phyloP scores from a whole-genome alignment of 2,797 vertebrate species.

The Harpagifer antarcticus region DNA sequence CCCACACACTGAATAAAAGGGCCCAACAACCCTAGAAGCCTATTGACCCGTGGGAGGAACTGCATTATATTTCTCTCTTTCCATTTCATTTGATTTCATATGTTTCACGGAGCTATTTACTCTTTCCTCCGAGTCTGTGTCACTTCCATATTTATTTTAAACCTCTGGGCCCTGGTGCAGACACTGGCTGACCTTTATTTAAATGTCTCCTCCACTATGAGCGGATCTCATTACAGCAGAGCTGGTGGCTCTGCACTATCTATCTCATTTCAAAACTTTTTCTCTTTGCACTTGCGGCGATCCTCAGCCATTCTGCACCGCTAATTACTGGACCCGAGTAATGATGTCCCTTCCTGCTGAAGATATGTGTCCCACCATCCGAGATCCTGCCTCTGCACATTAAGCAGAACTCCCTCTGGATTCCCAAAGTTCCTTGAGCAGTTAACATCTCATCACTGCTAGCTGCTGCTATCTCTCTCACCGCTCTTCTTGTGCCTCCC shows the following conservation, averaged over 20 bases:
- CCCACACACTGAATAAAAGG: slow-evolving; percentile 53
- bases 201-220: slow-evolving; percentile 86
- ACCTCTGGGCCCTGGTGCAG: slow-evolving; percentile 82
- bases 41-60: slow-evolving; percentile 66
- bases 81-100: slow-evolving; percentile 83
- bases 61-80: slow-evolving; percentile 78
- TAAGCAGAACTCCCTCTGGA: slow-evolving; percentile 63
- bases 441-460: slow-evolving; percentile 64
- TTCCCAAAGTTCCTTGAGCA: slow-evolving; percentile 59
- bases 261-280: slow-evolving; percentile 78
- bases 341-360: slow-evolving; percentile 76
- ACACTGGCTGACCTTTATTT: slow-evolving; percentile 88
- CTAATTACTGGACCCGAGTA: slow-evolving; percentile 80
- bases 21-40: slow-evolving; percentile 49
- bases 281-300: slow-evolving; percentile 70
- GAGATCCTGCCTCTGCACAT: slow-evolving; percentile 60
- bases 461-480: slow-evolving; percentile 44
- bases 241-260: slow-evolving; percentile 79
- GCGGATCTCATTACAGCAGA: slow-evolving; percentile 86
- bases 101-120: slow-evolving; percentile 83
- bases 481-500: slow-evolving; percentile 43
- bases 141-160: slow-evolving; percentile 86
- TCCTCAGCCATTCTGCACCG: slow-evolving; percentile 68
- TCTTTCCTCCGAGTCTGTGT: slow-evolving; percentile 79
- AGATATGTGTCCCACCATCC: slow-evolving; percentile 65